These are phyloP conservation scores for Stomorhina lunata DNA, from an alignment of 2,888 invertebrate genomes.

Conservation along the genomic window DNA sequence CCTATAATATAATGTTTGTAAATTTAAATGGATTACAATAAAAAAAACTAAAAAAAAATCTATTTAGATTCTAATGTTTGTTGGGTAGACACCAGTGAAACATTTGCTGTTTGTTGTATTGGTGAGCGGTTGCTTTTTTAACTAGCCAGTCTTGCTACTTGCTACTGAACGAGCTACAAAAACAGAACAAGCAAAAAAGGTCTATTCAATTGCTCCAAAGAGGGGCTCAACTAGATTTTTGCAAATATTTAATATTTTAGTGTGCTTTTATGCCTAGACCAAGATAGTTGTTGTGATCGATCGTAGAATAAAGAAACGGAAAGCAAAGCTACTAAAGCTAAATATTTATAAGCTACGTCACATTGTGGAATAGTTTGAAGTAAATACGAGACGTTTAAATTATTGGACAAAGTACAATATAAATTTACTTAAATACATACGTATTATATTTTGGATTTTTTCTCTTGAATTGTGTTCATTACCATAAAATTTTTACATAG, in stretches of 20 bases:
- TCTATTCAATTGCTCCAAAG: constrained; percentile 27
- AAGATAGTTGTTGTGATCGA: constrained; percentile 69
- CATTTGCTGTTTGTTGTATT: constrained; percentile 33
- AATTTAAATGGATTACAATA: too few species aligned
- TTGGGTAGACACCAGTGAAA: background rate
- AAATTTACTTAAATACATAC: too few species aligned
- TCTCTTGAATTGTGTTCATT: too few species aligned
- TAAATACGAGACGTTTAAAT: too few species aligned
- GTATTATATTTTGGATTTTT: too few species aligned
- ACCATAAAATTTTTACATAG: too few species aligned
- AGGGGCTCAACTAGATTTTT: constrained; percentile 52
- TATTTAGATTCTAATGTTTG: background rate
- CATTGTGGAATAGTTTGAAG: too few species aligned
- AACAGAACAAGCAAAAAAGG: background rate
- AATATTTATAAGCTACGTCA: too few species aligned
- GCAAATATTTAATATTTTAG: constrained; percentile 66
- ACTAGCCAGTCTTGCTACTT: constrained; percentile 47
- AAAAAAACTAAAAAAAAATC: too few species aligned
- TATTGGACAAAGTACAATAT: too few species aligned
- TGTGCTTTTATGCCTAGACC: constrained; percentile 74
- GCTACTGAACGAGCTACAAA: constrained; percentile 29
- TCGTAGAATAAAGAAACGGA: background rate
- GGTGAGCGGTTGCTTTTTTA: constrained; percentile 39
- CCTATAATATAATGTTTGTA: too few species aligned
- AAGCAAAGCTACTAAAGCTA: too few species aligned